These are phyloP conservation scores for Nipponacmea schrenckii DNA, from an alignment of 2,888 invertebrate species.

Conservation along the genomic window DNA sequence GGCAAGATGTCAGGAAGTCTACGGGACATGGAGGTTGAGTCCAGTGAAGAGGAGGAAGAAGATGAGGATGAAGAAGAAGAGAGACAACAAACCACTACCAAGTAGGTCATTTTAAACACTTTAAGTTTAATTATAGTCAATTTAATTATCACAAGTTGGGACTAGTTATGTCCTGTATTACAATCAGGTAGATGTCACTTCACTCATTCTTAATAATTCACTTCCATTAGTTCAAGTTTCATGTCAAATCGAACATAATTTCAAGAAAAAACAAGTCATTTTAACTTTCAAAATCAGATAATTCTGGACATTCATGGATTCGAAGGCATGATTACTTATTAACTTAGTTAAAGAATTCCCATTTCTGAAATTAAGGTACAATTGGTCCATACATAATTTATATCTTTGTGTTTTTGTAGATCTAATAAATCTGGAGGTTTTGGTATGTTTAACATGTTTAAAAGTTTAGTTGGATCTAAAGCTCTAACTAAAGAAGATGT, in stretches of 20 bases:
- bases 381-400: background rate
- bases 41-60: conserved; percentile 59
- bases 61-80: conserved; percentile 39
- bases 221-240: too few species aligned
- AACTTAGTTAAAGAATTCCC: too few species aligned
- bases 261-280: too few species aligned
- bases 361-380: too few species aligned
- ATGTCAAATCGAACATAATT: too few species aligned
- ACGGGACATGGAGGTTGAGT: conserved; percentile 67
- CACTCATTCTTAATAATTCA: too few species aligned
- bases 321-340: too few species aligned
- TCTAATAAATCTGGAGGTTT: conserved; percentile 37
- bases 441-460: conserved; percentile 71
- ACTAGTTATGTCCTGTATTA: too few species aligned
- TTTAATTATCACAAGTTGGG: background rate
- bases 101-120: conserved; percentile 12
- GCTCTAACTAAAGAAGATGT: conserved; percentile 84
- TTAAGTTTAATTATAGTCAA: background rate
- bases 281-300: too few species aligned
- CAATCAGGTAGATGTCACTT: too few species aligned
- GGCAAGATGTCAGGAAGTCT: conserved; percentile 68
- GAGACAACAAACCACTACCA: conserved; percentile 19
- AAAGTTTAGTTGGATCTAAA: conserved; percentile 76
- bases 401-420: conserved; percentile 8
- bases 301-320: too few species aligned